Percentiles rank a stretch among this genome's conserved stretches.
phyloP scores from a whole-genome alignment of 2,888 invertebrate genomes.

The Acrobasis suavella region DNA sequence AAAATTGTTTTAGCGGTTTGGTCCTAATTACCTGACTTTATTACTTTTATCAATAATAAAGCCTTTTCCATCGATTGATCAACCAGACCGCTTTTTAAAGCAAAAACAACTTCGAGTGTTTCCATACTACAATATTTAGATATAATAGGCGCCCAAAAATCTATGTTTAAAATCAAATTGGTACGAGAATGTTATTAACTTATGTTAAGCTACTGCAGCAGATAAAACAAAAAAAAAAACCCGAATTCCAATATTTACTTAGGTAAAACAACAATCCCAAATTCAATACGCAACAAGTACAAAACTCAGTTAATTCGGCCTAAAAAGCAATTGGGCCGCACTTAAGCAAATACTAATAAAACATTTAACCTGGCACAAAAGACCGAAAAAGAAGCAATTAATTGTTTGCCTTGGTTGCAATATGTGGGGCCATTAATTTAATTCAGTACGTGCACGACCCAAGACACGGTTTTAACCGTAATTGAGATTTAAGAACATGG shows the following conservation, averaged over 20 bases:
- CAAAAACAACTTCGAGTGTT: too few species aligned
- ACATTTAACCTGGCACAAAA: slow-evolving; percentile 70
- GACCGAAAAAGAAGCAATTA: slow-evolving; percentile 75
- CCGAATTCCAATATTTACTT: background rate
- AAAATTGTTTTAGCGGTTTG: too few species aligned
- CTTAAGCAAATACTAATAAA: slow-evolving; percentile 66
- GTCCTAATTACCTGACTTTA: too few species aligned
- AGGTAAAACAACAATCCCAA: background rate
- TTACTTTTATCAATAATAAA: too few species aligned
- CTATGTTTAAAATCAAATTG: too few species aligned
- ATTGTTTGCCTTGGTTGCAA: slow-evolving; percentile 71
- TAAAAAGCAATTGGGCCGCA: slow-evolving; percentile 46
- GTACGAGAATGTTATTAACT: too few species aligned
- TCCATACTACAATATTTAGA: too few species aligned
- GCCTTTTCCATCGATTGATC: too few species aligned
- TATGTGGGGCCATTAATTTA: slow-evolving; percentile 82
- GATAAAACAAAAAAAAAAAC: background rate
- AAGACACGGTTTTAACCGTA: slow-evolving; percentile 80
- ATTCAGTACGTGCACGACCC: slow-evolving; percentile 76
- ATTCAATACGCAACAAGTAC: slow-evolving; percentile 1
- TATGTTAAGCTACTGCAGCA: too few species aligned
- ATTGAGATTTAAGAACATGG: slow-evolving; percentile 80
- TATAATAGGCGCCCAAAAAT: too few species aligned
- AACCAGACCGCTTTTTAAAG: too few species aligned
- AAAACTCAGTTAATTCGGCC: slow-evolving; percentile 18